These are phyloP conservation scores for Amphilophus citrinellus DNA, from an alignment of 2,113 vertebrate species.

Conservation along the genomic window DNA sequence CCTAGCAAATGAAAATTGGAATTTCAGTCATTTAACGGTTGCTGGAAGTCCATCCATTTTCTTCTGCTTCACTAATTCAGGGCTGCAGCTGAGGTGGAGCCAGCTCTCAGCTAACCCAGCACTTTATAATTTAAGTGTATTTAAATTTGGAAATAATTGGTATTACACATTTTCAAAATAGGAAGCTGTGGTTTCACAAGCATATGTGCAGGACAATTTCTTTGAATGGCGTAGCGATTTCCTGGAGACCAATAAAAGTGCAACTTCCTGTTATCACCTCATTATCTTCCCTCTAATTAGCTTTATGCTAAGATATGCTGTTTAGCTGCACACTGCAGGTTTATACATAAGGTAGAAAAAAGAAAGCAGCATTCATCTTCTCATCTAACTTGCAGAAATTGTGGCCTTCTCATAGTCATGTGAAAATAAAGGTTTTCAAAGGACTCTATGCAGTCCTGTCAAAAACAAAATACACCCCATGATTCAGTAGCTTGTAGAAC, in stretches of 20 bases:
- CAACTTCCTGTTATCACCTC: neutral
- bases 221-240: neutral
- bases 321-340: neutral
- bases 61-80: neutral
- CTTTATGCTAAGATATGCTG: neutral
- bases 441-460: neutral
- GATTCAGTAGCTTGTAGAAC: neutral
- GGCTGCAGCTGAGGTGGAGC: neutral
- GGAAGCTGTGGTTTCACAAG: neutral
- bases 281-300: neutral
- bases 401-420: neutral
- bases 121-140: neutral
- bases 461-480: neutral
- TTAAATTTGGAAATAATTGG: neutral
- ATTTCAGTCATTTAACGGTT: neutral
- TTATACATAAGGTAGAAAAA: neutral
- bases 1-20: neutral
- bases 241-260: neutral
- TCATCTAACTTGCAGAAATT: neutral
- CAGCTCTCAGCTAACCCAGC: neutral
- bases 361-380: neutral
- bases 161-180: neutral
- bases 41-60: neutral
- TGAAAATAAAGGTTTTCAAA: neutral
- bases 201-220: rapidly evolving